Conservation (phyloP, 2,797 vertebrate genomes). For the Acanthopagrus latus region DNA sequence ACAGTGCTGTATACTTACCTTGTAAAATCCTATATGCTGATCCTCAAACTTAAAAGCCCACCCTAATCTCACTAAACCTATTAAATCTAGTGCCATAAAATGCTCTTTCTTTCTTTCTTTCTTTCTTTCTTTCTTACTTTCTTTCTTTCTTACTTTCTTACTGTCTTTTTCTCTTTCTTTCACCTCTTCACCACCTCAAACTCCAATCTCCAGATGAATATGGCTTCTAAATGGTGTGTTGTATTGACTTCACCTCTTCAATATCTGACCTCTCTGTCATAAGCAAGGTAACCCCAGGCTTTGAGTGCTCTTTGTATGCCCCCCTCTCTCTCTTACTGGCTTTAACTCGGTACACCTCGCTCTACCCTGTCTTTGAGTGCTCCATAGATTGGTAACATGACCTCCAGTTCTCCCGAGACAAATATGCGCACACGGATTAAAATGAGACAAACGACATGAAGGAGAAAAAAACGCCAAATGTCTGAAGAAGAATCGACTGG, state of each 20-base stretch:
- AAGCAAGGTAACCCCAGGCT: conserved; percentile 69
- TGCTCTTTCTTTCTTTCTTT: not conserved
- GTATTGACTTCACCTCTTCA: conserved; percentile 75
- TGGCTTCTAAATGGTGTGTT: conserved; percentile 73
- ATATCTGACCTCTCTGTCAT: conserved; percentile 75
- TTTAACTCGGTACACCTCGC: conserved; percentile 53
- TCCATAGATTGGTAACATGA: conserved; percentile 77
- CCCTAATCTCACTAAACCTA: not conserved
- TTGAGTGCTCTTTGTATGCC: conserved; percentile 55
- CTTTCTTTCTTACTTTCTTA: not conserved
- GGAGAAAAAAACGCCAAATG: conserved; percentile 28
- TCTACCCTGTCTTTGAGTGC: conserved; percentile 62
- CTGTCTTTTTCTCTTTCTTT: conserved; percentile 4
- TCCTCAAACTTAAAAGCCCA: not conserved
- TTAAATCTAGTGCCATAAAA: not conserved
- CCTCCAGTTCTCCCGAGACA: conserved; percentile 76
- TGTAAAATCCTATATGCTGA: not conserved
- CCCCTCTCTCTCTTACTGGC: conserved; percentile 32
- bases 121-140: not conserved
- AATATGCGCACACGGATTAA: conserved; percentile 69
- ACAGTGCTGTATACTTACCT: not conserved
- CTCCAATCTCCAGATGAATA: conserved; percentile 37
- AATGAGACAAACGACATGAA: conserved; percentile 60
- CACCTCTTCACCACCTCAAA: not conserved
- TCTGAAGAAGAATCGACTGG: conserved; percentile 82